Evolutionary conservation across 2,888 invertebrate genomes (phyloP).

Genomic region (Unio delphinus): DNA sequence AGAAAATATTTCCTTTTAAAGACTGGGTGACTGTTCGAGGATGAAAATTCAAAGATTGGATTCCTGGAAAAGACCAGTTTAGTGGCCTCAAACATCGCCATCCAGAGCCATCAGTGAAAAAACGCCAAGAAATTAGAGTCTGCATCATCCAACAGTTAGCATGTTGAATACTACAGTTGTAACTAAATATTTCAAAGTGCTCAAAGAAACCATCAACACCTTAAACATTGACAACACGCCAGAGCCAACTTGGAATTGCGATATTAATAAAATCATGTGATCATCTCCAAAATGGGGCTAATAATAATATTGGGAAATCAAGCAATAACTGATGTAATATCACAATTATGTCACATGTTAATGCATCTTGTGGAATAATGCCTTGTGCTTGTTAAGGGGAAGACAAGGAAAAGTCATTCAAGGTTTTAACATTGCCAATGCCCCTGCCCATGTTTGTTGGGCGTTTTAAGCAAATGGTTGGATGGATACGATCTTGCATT

Average conservation of each 20-base stretch:
- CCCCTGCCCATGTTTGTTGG: slow-evolving; percentile 28
- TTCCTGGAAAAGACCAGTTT: slow-evolving; percentile 5
- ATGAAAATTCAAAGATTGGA: too few species aligned
- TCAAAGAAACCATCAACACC: neutral
- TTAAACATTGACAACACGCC: too few species aligned
- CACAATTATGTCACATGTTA: slow-evolving; percentile 7
- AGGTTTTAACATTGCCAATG: slow-evolving; percentile 26
- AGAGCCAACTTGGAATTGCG: too few species aligned
- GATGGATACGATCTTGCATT: slow-evolving; percentile 39
- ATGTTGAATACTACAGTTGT: slow-evolving; percentile 9
- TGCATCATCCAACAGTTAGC: neutral
- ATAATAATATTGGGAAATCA: too few species aligned
- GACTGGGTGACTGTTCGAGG: too few species aligned
- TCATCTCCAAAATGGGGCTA: too few species aligned
- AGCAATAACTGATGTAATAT: slow-evolving; percentile 1
- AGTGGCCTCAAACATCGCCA: neutral
- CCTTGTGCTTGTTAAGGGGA: slow-evolving; percentile 39
- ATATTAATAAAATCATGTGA: too few species aligned
- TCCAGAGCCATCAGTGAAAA: neutral
- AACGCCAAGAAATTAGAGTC: slow-evolving; percentile 4
- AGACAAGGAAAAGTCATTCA: slow-evolving; percentile 26
- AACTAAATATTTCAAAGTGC: slow-evolving; percentile 6
- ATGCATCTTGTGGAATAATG: slow-evolving; percentile 2
- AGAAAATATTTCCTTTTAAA: too few species aligned
- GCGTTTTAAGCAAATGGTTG: slow-evolving; percentile 38